A percentile compares a stretch with the other conserved stretches of the same genome.
Conservation (phyloP, 2,888 invertebrate species). For the Globia sparganii region DNA sequence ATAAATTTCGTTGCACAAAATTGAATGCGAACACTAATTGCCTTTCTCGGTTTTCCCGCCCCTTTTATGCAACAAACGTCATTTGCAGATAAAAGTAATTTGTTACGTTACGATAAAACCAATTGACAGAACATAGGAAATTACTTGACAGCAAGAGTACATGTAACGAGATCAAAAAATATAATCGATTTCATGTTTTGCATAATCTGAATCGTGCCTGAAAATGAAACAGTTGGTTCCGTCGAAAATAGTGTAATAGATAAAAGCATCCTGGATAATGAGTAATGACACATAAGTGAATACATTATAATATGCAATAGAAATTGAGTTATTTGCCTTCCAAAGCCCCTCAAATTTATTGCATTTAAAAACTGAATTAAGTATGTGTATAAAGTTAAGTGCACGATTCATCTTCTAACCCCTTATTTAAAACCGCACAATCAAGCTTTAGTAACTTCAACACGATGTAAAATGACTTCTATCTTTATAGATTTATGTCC, state of each 20-base stretch:
- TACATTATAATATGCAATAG: slow-evolving; percentile 5
- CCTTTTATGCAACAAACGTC: slow-evolving; percentile 63
- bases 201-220: slow-evolving; percentile 34
- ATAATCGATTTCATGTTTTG: slow-evolving; percentile 37
- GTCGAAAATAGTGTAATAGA: neutral
- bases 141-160: slow-evolving; percentile 36
- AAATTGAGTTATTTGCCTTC: neutral
- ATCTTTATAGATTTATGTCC: slow-evolving; percentile 57
- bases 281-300: neutral
- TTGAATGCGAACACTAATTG: too few relatives aligned
- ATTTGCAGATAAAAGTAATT: slow-evolving; percentile 62
- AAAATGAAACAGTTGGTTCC: slow-evolving; percentile 8
- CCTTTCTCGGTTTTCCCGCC: slow-evolving; percentile 66
- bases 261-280: neutral
- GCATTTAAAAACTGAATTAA: slow-evolving; percentile 10
- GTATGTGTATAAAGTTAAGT: slow-evolving; percentile 22
- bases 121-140: slow-evolving; percentile 63
- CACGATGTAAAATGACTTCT: slow-evolving; percentile 38
- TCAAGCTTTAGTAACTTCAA: slow-evolving; percentile 38
- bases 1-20: too few relatives aligned
- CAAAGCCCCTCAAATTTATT: neutral
- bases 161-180: slow-evolving; percentile 27
- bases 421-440: slow-evolving; percentile 32
- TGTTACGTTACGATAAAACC: slow-evolving; percentile 61
- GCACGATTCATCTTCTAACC: slow-evolving; percentile 7